Base-by-base conservation (phyloP, 2,113 vertebrate genomes). In the Nerophis lumbriciformis region DNA sequence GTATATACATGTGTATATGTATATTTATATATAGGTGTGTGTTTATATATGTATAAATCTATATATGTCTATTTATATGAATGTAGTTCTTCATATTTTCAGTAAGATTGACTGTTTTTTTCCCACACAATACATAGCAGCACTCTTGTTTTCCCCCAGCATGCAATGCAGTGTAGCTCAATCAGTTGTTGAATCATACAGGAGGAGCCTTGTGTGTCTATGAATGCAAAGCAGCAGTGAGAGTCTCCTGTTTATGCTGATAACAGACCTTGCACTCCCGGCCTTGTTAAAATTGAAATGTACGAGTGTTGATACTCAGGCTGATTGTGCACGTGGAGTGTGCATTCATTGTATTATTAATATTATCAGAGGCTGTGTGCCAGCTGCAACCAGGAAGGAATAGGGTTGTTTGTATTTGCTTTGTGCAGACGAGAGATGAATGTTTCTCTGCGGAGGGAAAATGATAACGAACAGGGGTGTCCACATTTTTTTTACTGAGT, bases 211-310 rank as follows among this genome's bases (percentile, higher is more conserved):
- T 13, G 45, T 1, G 5, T 53, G 62, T 9, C 39, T 63, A 45
- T 45, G 28, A 69, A 60, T 68, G 39, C 66, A 62, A 66, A 69
- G 58, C 63, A 50, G 56, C 36, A 15, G 15, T n/a, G 51, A 59
- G 38, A 65, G 50, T 39, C 48, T 60, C 61, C 7, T 53, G 59
- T 75, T 73, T 62, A 36, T 54, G 70, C 66, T 70, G 65, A 84
- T 68, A 63, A 66, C 59, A 28, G 59, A 48, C 37, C 11, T 53
- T 36, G 35, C 61, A 58, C 6, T 15, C 48, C 39, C 16, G 53
- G 59, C 53, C 48, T 65, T 70, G 66, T 76, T 82, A 59, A 76
- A 78, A 73, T 71, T 52, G 38, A 66, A 65, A 71, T 60, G 45
- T 71, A 72, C 44, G 45, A 55, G 28, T 28, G 75, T 45, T 65